phyloP scores from a whole-genome alignment of 1,140 invertebrate genomes.

The Lamellibrachia luymesi region DNA sequence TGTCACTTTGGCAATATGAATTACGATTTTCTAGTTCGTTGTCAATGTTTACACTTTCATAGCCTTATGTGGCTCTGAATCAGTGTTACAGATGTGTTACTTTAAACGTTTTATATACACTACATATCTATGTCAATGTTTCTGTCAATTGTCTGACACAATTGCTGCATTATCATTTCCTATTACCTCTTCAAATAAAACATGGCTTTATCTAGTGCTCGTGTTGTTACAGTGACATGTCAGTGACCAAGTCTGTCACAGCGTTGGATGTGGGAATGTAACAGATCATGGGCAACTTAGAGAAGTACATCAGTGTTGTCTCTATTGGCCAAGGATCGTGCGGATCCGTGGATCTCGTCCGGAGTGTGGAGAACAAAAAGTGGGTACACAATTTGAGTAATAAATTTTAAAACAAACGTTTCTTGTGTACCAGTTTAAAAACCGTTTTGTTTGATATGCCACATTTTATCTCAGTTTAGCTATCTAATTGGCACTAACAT shows the following conservation, averaged over 20 bases:
- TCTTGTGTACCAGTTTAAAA: not conserved
- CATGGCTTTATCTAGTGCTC: not conserved
- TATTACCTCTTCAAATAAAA: not conserved
- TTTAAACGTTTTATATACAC: too few relatives aligned
- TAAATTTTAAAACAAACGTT: not conserved
- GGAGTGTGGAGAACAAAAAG: conserved; percentile 14
- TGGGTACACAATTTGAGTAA: not conserved
- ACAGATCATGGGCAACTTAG: conserved; percentile 1
- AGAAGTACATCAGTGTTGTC: not conserved
- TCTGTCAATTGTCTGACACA: too few relatives aligned
- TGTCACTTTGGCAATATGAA: too few relatives aligned
- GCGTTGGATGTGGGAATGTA: not conserved
- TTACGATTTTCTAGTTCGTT: too few relatives aligned
- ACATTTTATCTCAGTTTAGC: not conserved
- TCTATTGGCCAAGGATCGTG: conserved; percentile 4
- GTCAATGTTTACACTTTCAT: too few relatives aligned
- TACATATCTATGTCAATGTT: too few relatives aligned
- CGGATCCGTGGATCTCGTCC: conserved; percentile 12
- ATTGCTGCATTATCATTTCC: not conserved
- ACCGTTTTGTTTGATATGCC: not conserved
- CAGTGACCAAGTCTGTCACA: not conserved
- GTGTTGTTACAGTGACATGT: not conserved
- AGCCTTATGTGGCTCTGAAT: too few relatives aligned
- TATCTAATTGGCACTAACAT: too few relatives aligned
- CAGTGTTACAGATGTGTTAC: too few relatives aligned